phyloP scores from a whole-genome alignment of 1,140 invertebrate species.

The Aphaenogaster ashmeadi region DNA sequence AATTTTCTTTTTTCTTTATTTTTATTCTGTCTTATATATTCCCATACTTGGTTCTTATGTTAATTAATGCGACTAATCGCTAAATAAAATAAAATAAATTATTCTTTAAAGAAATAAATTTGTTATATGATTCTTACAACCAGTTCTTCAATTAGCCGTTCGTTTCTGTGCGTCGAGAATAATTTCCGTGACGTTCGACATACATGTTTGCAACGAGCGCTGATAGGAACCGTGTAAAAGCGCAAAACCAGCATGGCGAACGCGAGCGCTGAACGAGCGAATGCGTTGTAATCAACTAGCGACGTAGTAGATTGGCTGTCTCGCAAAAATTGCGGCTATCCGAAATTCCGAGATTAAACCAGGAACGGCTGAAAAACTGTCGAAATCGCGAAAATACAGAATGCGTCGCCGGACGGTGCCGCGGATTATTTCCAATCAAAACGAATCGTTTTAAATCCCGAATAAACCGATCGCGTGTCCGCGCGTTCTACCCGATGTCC shows the following conservation, averaged over 20 bases:
- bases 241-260: constrained; percentile 53
- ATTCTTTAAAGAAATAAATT: neutral
- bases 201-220: neutral
- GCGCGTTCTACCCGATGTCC: constrained; percentile 22
- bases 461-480: constrained; percentile 55
- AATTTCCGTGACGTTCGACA: constrained; percentile 28
- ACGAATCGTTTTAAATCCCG: constrained; percentile 60
- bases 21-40: too few relatives aligned
- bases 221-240: constrained; percentile 54
- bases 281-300: constrained; percentile 63
- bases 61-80: neutral
- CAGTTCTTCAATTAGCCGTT: constrained; percentile 20
- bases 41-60: neutral
- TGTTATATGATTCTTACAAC: neutral
- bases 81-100: neutral
- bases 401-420: constrained; percentile 11
- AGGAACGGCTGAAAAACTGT: constrained; percentile 29
- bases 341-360: constrained; percentile 68
- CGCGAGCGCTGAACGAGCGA: constrained; percentile 43
- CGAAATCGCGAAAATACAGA: constrained; percentile 49
- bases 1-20: neutral
- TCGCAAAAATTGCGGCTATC: constrained; percentile 56
- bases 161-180: constrained; percentile 16
- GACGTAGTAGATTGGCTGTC: constrained; percentile 50
- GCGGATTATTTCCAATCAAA: constrained; percentile 62